These are phyloP conservation scores for Hypena proboscidalis DNA, from an alignment of 2,888 invertebrate species.

Conservation along the genomic window DNA sequence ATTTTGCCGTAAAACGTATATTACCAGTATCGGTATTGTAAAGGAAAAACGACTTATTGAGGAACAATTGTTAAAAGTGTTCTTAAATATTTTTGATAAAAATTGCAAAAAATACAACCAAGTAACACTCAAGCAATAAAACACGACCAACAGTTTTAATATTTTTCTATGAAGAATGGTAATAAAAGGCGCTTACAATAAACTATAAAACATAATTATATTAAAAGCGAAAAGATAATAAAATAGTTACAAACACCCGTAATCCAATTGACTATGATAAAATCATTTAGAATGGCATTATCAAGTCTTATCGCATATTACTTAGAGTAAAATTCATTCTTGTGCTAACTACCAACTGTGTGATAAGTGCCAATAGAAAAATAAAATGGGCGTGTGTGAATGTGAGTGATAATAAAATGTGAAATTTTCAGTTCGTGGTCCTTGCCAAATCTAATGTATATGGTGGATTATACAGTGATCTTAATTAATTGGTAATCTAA, in stretches of 20 bases:
- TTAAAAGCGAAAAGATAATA: neutral
- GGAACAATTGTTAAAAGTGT: no score
- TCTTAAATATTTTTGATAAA: no score
- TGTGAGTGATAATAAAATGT: constrained; percentile 28
- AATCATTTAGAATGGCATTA: constrained; percentile 50
- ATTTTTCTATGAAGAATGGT: neutral
- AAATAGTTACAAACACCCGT: constrained; percentile 21
- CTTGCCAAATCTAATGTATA: no score
- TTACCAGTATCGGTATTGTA: no score
- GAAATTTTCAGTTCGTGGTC: no score
- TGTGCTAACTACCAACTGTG: constrained; percentile 18
- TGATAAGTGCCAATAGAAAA: constrained; percentile 10
- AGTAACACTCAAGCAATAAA: no score
- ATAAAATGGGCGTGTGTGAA: constrained; percentile 25
- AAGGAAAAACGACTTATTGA: no score
- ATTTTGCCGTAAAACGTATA: no score
- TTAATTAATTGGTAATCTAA: no score
- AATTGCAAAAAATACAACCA: no score
- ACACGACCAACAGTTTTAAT: no score
- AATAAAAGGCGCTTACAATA: neutral
- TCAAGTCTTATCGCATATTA: constrained; percentile 48
- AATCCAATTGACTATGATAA: constrained; percentile 42
- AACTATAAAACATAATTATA: neutral
- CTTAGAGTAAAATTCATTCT: constrained; percentile 39
- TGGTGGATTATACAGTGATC: no score